Evolutionary conservation across 1,140 invertebrate genomes (phyloP).

Genomic region (Solenopsis fugax): DNA sequence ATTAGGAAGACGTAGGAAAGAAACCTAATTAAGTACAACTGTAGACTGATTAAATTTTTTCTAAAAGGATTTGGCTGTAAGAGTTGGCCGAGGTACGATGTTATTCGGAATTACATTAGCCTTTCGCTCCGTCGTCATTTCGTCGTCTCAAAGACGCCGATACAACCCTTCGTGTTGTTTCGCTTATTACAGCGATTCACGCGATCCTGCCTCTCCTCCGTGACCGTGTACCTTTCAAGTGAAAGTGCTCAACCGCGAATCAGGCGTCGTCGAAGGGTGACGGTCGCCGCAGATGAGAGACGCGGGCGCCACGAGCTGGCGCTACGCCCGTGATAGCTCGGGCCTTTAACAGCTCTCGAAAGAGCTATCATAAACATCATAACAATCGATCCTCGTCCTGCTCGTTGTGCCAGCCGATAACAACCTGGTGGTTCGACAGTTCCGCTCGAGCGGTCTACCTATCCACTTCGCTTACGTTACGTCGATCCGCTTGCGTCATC

Average conservation of each 20-base stretch:
- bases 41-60: not conserved
- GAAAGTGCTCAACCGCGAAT: slow-evolving; percentile 26
- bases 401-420: slow-evolving; percentile 30
- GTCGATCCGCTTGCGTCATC: not conserved
- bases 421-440: not conserved
- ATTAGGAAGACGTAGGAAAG: not conserved
- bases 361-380: slow-evolving; percentile 41
- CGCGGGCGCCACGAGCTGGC: not conserved
- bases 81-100: not conserved
- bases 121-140: not conserved
- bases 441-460: not conserved
- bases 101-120: not conserved
- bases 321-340: not conserved
- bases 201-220: not conserved
- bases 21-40: not conserved
- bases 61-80: not conserved
- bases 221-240: slow-evolving; percentile 1
- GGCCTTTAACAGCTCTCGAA: slow-evolving; percentile 4
- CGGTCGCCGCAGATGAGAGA: not conserved
- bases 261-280: slow-evolving; percentile 4
- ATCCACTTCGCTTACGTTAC: not conserved
- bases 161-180: too few relatives aligned
- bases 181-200: too few relatives aligned
- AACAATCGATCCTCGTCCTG: slow-evolving; percentile 39
- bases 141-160: not conserved